phyloP scores from a whole-genome alignment of 2,888 invertebrate genomes.

The Esperia sulphurella region DNA sequence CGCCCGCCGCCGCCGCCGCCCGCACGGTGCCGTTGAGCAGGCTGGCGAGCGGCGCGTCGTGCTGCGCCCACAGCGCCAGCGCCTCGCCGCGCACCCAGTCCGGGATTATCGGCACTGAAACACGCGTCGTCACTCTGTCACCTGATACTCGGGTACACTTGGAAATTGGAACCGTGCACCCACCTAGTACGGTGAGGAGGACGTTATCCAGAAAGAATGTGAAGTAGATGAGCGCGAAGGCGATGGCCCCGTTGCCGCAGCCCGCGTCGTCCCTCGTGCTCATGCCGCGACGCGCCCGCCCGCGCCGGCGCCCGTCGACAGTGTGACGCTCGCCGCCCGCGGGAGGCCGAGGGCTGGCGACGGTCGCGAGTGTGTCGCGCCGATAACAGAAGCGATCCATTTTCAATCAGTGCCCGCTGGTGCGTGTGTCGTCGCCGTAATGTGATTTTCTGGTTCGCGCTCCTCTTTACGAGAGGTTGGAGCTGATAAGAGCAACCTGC shows the following conservation, averaged over 20 bases:
- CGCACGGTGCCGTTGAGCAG: constrained; percentile 55
- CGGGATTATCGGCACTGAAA: constrained; percentile 65
- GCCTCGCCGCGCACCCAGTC: constrained; percentile 45
- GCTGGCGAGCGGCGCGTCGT: constrained; percentile 46
- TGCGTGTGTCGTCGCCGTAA: constrained; percentile 40
- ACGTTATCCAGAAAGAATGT: constrained; percentile 92
- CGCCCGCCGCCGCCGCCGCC: constrained; percentile 17
- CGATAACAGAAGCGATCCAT: constrained; percentile 41
- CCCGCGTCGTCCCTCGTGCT: constrained; percentile 21
- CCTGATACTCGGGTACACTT: too few relatives aligned
- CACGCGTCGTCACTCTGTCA: too few relatives aligned
- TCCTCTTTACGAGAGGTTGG: constrained; percentile 2
- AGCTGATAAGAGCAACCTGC: too few relatives aligned
- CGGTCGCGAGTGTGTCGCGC: background rate
- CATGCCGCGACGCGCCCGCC: constrained; percentile 6
- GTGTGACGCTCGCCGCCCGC: constrained; percentile 1
- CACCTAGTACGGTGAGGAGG: constrained; percentile 92
- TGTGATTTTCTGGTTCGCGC: constrained; percentile 42
- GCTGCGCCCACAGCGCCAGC: constrained; percentile 33
- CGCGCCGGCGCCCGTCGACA: background rate
- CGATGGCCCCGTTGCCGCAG: constrained; percentile 26
- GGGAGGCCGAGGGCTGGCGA: background rate
- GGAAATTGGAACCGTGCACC: too few relatives aligned
- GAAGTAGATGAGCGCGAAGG: constrained; percentile 80
- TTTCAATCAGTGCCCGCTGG: constrained; percentile 49